Evolutionary conservation across 1,140 invertebrate genomes (phyloP).

Genomic region (Archivesica marissinica): DNA sequence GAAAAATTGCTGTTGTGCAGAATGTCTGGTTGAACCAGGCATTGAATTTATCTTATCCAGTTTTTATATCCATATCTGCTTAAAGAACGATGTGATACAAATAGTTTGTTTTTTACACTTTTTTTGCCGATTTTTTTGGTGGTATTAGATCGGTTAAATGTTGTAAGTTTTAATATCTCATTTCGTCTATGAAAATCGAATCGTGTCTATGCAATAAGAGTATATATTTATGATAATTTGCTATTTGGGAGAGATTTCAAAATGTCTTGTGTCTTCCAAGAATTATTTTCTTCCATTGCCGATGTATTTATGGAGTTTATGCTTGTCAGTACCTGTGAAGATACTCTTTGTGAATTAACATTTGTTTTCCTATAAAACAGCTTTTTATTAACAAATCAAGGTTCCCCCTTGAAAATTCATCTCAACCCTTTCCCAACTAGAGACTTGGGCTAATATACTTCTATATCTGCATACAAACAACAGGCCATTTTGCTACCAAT

Average conservation of each 20-base stretch:
- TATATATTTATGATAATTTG: neutral
- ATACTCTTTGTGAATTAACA: neutral
- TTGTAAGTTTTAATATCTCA: neutral
- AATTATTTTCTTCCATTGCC: constrained; percentile 7
- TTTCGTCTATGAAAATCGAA: neutral
- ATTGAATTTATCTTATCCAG: neutral
- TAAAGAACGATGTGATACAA: neutral
- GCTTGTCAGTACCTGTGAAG: neutral
- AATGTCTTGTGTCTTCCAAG: neutral
- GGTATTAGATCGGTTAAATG: neutral
- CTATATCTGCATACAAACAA: too few species aligned
- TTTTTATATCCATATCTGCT: constrained; percentile 6
- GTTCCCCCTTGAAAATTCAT: too few species aligned
- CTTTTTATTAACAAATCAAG: neutral
- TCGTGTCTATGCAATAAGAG: constrained; percentile 7
- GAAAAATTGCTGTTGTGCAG: neutral
- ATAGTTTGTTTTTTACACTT: neutral
- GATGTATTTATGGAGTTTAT: neutral
- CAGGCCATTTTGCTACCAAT: too few species aligned
- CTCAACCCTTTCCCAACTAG: too few species aligned
- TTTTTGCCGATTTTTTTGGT: neutral
- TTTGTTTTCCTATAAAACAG: neutral
- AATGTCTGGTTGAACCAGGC: constrained; percentile 1
- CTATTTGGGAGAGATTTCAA: neutral
- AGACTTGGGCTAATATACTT: too few species aligned